Base-by-base conservation (phyloP, 2,113 vertebrate genomes). In the Isurus oxyrinchus region DNA sequence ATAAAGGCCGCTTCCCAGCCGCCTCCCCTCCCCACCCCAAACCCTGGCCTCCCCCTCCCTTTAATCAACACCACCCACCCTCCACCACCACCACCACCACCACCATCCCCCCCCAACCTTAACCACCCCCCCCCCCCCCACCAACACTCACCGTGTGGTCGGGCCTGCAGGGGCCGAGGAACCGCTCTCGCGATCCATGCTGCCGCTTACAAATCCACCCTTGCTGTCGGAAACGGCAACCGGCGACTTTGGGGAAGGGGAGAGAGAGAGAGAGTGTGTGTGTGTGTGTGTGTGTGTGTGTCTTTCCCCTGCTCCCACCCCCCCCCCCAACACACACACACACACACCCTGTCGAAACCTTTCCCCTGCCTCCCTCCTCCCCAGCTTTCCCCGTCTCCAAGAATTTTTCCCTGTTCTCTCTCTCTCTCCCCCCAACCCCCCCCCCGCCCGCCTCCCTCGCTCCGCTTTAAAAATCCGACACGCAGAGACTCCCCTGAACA, bases 51-150 rank as follows among this genome's bases (percentile, higher is more conserved):
- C 63, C 40, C 63, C 40, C 63, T 94, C 96, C 96, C 96, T 97
- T 96, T 96, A 16, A 63, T 94, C 97, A 96, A 2, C 94, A 93
- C 72, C 96, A 59, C 66, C 79, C 96, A 59, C 61, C 95, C 96
- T 90, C 87, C 96, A 87, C 86, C 96, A 35, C 72, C 76, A 94
- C 40, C 59, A 23, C 59, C 84, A 14, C 10, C 93, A 81, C 96
- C 96, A 96, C 88, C 94, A 87, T 81, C 55, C 96, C 96, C 25
- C 96, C 40, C 91, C 6, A 72, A n/a, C n/a, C n/a, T n/a, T n/a
- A n/a, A n/a, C n/a, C n/a, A n/a, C 96, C 31, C n/a, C 40, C 88
- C 10, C 57, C 49, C n/a, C 91, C 93, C 49, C 7, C 21, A 1
- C 21, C 93, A 21, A 66, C 94, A 95, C 94, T 95, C 94, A 95